Evolutionary conservation across 2,797 vertebrate genomes (phyloP).

Genomic region (Taenioides sp.): DNA sequence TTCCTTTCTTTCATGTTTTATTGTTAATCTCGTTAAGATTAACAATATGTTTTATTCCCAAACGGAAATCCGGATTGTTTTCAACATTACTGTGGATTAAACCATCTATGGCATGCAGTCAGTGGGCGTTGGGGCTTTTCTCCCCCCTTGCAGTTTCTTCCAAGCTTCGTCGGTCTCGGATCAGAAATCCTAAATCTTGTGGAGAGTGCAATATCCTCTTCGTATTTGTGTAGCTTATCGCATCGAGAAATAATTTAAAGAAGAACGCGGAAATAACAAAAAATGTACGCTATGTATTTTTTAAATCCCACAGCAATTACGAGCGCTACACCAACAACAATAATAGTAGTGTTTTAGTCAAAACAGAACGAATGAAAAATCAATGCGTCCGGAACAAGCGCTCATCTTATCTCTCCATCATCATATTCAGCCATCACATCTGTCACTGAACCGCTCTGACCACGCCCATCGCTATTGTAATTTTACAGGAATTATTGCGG

Average conservation of each 20-base stretch:
- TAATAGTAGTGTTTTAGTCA: neutral
- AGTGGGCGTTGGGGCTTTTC: conserved; percentile 78
- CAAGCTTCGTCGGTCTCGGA: conserved; percentile 80
- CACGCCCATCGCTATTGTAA: conserved; percentile 80
- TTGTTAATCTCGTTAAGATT: conserved; percentile 2
- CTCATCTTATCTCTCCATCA: conserved; percentile 76
- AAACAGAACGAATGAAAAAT: conserved; percentile 31
- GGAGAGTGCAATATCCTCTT: conserved; percentile 59
- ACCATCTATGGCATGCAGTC: conserved; percentile 74
- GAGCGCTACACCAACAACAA: neutral
- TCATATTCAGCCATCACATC: conserved; percentile 76
- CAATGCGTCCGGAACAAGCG: conserved; percentile 63
- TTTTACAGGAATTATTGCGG: conserved; percentile 54
- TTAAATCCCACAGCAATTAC: conserved; percentile 30
- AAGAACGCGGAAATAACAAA: conserved; percentile 10
- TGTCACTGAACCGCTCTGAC: conserved; percentile 72
- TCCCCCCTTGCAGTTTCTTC: conserved; percentile 80
- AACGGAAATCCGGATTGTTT: conserved; percentile 32
- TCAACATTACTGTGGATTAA: conserved; percentile 75
- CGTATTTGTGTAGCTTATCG: conserved; percentile 50
- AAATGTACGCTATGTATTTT: conserved; percentile 27
- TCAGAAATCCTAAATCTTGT: conserved; percentile 71
- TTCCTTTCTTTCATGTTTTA: conserved; percentile 21
- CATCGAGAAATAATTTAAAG: conserved; percentile 50
- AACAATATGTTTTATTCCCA: conserved; percentile 6